Percentiles rank a stretch among this genome's conserved stretches.
phyloP scores from a whole-genome alignment of 2,888 invertebrate species.

The Epistrophella euchroma region DNA sequence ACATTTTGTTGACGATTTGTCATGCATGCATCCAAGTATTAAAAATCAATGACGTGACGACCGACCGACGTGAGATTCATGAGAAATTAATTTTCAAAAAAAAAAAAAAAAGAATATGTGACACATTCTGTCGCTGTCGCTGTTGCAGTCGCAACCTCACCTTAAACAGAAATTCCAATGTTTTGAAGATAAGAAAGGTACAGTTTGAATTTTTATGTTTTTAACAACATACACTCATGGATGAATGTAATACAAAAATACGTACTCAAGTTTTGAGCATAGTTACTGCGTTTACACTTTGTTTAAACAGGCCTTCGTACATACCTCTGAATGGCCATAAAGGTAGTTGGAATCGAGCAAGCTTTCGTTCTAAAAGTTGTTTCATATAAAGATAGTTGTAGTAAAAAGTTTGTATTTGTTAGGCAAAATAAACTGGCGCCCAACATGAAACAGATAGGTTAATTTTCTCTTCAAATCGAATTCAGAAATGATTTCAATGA shows the following conservation, averaged over 20 bases:
- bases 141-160: conserved; percentile 13
- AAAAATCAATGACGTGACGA: background rate
- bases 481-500: too few species aligned
- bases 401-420: too few species aligned
- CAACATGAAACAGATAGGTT: background rate
- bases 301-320: background rate
- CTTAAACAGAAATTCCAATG: conserved; percentile 12
- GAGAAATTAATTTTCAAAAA: conserved; percentile 1
- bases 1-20: conserved; percentile 1
- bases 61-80: conserved; percentile 2
- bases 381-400: background rate
- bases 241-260: background rate
- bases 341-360: background rate
- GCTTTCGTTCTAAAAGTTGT: background rate
- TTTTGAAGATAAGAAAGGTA: background rate
- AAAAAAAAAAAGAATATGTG: background rate
- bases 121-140: too few species aligned
- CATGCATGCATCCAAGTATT: conserved; percentile 14
- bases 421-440: background rate
- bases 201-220: conserved; percentile 1
- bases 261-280: background rate
- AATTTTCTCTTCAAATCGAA: background rate
- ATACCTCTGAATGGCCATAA: background rate
- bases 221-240: background rate
- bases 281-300: background rate